Base-by-base conservation (phyloP, 2,888 invertebrate species). In the Lasioglossum oenotherae region DNA sequence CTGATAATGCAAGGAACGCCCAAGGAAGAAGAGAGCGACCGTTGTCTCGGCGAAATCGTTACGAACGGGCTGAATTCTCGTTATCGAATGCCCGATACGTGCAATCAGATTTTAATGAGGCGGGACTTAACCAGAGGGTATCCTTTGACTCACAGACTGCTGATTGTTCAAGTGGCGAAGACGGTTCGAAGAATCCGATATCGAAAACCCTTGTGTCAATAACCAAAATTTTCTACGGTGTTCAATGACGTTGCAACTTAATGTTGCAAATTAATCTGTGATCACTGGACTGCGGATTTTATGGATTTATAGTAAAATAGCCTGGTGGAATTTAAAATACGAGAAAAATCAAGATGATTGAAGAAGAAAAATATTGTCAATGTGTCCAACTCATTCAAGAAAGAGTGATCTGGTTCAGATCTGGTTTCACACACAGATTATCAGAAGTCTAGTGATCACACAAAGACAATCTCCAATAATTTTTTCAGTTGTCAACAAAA, bases 91-190 rank as follows among this genome's bases (percentile, higher is more conserved):
- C 84, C 93, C 16, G 79, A 89, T 41, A 57, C 81, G 27, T 93
- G 94, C 75, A 46, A 82, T 44, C 67, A 91, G 76, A 89, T 94
- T 90, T 76, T 92, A 44, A 31, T 92, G 77, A 90, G 88, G 23
- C 80, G 91, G 10, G 92, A 94, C 79, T 69, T 82, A 4, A 73
- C 93, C 27, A 91, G 93, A 44, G 95, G 94, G 57, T 95, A 95
- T 87, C 94, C 95, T 31, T 89, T 95, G 8, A 94, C 95, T 4
- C 95, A 95, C 84, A 93, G 95, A 87, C 90, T 95, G 64, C 89
- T 95, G 31, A 93, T 94, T 79, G 86, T 94, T 14, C 93, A 95
- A 90, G 86, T 94, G 8, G 93, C 94, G 1, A 88, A 81, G 77
- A 92, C 93, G 23, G 93, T 94, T 57, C 87, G 93, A 88, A 16